These are phyloP conservation scores for Falco rusticolus DNA, from an alignment of 2,797 vertebrate species.

Conservation along the genomic window DNA sequence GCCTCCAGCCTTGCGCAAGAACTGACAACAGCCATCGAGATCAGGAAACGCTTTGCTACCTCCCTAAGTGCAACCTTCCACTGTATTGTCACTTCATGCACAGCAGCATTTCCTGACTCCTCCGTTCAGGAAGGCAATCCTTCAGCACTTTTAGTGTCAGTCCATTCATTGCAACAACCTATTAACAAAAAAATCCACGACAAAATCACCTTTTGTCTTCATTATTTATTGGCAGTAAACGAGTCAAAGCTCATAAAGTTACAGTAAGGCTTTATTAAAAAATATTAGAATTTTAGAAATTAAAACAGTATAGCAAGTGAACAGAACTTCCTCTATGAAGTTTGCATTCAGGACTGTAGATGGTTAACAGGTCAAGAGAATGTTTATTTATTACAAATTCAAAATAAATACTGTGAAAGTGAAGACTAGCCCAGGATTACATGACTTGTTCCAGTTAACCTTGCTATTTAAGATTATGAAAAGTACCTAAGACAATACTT, in stretches of 20 bases:
- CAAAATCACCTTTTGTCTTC: neutral
- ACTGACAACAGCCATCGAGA: accelerated
- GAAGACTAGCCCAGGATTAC: neutral
- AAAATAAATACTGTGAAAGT: neutral
- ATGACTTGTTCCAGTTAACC: neutral
- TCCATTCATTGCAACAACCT: neutral
- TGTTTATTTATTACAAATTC: neutral
- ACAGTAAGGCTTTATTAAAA: neutral
- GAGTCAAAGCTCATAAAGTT: neutral
- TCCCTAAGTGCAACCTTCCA: neutral
- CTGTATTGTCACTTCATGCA: neutral
- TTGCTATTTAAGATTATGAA: neutral
- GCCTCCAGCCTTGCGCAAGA: neutral
- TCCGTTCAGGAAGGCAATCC: neutral
- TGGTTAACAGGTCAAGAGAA: constrained; percentile 4
- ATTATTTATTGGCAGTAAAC: constrained; percentile 12
- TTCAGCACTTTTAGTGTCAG: neutral
- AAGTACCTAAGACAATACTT: neutral
- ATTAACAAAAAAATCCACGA: neutral
- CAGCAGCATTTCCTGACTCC: neutral
- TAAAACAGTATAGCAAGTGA: neutral
- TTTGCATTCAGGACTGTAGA: neutral
- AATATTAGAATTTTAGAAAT: neutral
- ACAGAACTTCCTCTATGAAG: neutral
- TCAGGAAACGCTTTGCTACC: neutral